These are phyloP conservation scores for Arctocebus calabarensis DNA, from an alignment of 2,797 vertebrate genomes.

Conservation along the genomic window DNA sequence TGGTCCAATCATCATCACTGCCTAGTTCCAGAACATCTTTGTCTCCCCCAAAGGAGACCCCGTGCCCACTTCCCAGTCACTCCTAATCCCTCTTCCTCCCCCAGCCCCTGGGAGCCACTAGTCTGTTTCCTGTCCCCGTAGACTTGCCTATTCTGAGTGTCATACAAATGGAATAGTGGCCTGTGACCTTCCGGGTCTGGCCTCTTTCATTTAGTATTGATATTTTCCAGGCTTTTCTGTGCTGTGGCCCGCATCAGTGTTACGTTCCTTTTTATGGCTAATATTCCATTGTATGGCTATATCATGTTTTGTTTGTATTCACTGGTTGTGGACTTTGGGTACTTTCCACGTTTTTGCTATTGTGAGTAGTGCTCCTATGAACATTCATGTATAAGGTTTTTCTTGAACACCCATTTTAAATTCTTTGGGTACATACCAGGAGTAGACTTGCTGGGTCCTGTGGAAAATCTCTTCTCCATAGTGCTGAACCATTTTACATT, in stretches of 20 bases:
- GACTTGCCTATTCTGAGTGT: not conserved
- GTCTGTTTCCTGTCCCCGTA: not conserved
- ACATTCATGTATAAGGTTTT: accelerated
- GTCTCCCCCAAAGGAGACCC: not conserved
- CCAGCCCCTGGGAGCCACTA: too few relatives aligned
- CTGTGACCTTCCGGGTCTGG: not conserved
- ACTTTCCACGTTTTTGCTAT: not conserved
- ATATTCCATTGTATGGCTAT: not conserved
- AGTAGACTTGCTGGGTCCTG: not conserved
- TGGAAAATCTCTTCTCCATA: not conserved
- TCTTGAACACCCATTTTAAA: not conserved
- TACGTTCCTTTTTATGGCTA: not conserved
- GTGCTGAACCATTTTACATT: not conserved
- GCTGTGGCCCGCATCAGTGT: accelerated
- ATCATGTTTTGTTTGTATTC: not conserved
- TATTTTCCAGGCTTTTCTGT: too few relatives aligned
- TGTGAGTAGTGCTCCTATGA: not conserved
- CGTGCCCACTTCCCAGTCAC: accelerated
- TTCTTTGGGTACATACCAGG: not conserved
- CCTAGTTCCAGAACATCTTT: not conserved
- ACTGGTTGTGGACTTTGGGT: not conserved
- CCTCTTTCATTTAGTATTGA: not conserved
- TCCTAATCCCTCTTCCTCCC: not conserved
- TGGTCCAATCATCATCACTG: accelerated
- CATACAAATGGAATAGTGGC: accelerated